Base-by-base conservation (phyloP, 2,113 vertebrate species). In the Passer domesticus region DNA sequence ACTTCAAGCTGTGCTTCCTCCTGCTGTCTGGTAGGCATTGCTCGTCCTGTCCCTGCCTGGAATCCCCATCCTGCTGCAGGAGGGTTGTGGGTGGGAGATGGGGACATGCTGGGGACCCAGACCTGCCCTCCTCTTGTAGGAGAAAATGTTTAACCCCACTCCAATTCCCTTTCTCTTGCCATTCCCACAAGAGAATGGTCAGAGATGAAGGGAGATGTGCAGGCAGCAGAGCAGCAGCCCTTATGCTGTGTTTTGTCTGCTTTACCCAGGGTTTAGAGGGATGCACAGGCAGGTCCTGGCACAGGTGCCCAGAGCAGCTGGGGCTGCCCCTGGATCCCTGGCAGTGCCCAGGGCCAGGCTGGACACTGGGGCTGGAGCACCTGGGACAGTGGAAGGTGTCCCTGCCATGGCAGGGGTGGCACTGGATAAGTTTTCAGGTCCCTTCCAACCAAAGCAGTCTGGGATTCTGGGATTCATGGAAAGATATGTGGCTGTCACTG, bases 1-100 rank as follows among this genome's bases (percentile, higher is more conserved):
- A 97, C 98, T 99, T 20, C 99, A 99, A 92, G 98, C 99, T 35
- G 98, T 99, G 97, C 99, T 99, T 92, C 99, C 99, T 46, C 98
- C 99, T 5, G 99, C 99, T 64, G 98, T 98, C 95, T 99, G 99
- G 99, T 99, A 97, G 97, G 98, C 63, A 82, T 19, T 10, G 11
- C 33, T 87, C 58, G 2, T 28, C 77, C 69, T 17, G 1, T 0
- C 60, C 41, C 35, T 52, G 47, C 50, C 75, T 2, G 2, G 27
- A 60, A 9, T 12, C 24, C 25, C n/a, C 15, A 1, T 14, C 49
- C 47, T 47, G 47, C 44, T 62, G 75, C 41, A 17, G 35, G 30
- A 72, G 20, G n/a, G 31, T 4, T 37, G 58, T 2, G 22, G 52
- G 47, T 9, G 16, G 68, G 52, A 62, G 31, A n/a, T 55, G 76